Base-by-base conservation (phyloP, 2,888 invertebrate genomes). In the Zygaena filipendulae region DNA sequence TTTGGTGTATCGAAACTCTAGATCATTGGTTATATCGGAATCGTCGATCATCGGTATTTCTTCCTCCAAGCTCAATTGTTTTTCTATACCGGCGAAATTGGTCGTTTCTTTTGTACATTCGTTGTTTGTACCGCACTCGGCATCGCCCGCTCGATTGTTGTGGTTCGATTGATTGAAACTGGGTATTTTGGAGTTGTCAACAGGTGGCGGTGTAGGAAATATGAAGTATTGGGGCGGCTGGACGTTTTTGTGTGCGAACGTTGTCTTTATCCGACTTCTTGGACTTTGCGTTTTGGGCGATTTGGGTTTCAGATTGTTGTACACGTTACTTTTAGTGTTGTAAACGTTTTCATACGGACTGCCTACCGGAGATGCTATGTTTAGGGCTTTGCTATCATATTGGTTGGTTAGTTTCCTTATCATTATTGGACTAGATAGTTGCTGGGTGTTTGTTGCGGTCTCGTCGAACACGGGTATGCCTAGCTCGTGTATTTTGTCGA, bases 341-440 rank as follows among this genome's bases (percentile, higher is more conserved):
- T 75, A 69, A 2, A 87, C 79, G 50, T 87, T 88, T 55, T 88
- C 87, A 43, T 87, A 87, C 0, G 84, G 82, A 42, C 82, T 83
- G 3, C 60, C 58, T 30, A 62, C 47, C 1, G 70, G 68, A 0
- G 69, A 66, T 0, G 55, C 39, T 7, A 37, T 27, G 1, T 36
- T 8, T 2, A 47, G 33, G 11, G 34, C 37, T 4, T 46, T 43
- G 21, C 44, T 42, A 23, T 43, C 37, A 12, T 39, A 45, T 45
- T 64, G 62, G 45, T 59, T 53, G 23, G 45, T 41, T 35, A 55
- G 38, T 44, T 68, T 77, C 28, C 72, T 64, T 39, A 75, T 66
- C 58, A 75, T 57, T 20, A 69, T 54, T 0, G 74, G 77, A 59
- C 77, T 80, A 52, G 77, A 69, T 23, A 77, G 40, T 16, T 16